A percentile compares a stretch with the other conserved stretches of the same genome.
These are phyloP conservation scores for Porites evermanni DNA, from an alignment of 92 coral and sea anemone genomes.

Conservation along the genomic window DNA sequence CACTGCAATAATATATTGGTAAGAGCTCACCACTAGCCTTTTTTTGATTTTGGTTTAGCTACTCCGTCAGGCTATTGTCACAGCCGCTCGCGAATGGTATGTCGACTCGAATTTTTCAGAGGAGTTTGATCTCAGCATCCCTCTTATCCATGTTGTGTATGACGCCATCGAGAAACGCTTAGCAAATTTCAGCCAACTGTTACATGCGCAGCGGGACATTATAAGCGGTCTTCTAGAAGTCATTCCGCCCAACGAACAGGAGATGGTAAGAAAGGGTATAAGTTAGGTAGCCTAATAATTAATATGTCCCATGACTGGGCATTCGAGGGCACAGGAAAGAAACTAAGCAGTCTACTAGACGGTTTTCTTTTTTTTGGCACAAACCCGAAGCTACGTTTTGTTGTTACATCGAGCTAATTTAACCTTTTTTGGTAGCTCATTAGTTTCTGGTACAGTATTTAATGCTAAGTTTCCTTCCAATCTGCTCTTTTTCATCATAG, in stretches of 20 bases:
- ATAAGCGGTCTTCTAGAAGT: constrained; percentile 49
- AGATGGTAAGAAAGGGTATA: constrained; percentile 62
- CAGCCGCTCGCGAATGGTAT: constrained; percentile 69
- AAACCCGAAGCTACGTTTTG: no score
- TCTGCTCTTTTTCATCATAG: no score
- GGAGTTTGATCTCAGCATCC: constrained; percentile 53
- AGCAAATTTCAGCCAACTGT: constrained; percentile 66
- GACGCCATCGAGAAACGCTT: constrained; percentile 68
- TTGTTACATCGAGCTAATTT: no score
- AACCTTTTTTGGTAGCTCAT: no score
- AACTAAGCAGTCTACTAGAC: no score
- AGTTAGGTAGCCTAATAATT: no score
- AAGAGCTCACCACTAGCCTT: background rate
- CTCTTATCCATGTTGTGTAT: constrained; percentile 65
- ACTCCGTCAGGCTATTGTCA: constrained; percentile 56
- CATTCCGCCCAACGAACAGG: constrained; percentile 62
- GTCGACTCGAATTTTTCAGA: constrained; percentile 12
- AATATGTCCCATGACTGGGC: no score
- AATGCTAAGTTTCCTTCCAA: no score
- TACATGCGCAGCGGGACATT: constrained; percentile 63
- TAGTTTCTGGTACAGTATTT: no score
- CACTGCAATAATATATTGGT: background rate
- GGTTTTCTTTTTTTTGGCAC: no score
- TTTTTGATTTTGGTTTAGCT: constrained; percentile 29
- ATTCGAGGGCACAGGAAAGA: no score